A percentile compares a stretch with the other conserved stretches of the same genome.
These are phyloP conservation scores for Antennarius maculatus DNA, from an alignment of 2,797 vertebrate genomes.

Conservation along the genomic window DNA sequence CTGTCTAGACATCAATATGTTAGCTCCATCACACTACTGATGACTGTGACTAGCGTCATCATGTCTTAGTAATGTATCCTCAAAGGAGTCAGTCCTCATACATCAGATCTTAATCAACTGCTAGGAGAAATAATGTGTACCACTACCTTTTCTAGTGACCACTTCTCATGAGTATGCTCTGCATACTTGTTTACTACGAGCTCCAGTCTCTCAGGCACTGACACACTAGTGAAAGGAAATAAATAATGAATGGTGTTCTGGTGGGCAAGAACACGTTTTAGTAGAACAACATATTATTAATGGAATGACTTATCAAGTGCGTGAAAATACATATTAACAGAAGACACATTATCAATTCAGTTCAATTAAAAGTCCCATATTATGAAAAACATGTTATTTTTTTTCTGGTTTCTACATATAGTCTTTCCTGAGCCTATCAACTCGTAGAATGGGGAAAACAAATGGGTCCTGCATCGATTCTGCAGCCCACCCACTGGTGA, in stretches of 20 bases:
- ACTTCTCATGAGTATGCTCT: slow-evolving; percentile 95
- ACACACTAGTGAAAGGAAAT: slow-evolving; percentile 77
- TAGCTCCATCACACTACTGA: slow-evolving; percentile 14
- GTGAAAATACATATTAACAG: background rate
- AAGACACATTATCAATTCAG: background rate
- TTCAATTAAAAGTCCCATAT: background rate
- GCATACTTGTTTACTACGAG: slow-evolving; percentile 95
- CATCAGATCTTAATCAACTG: slow-evolving; percentile 6
- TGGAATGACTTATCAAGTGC: background rate
- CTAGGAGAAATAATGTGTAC: slow-evolving; percentile 10
- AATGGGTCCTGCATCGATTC: too few species aligned
- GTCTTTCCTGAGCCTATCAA: too few species aligned
- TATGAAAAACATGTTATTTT: too few species aligned
- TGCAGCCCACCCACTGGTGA: too few species aligned
- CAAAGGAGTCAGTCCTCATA: slow-evolving; percentile 9
- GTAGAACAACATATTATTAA: background rate
- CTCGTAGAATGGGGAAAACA: too few species aligned
- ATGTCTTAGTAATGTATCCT: slow-evolving; percentile 6
- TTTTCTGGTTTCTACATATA: too few species aligned
- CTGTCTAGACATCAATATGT: slow-evolving; percentile 18
- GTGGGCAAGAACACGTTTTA: background rate
- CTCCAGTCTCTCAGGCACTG: slow-evolving; percentile 90
- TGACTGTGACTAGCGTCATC: slow-evolving; percentile 5
- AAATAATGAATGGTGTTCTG: slow-evolving; percentile 15
- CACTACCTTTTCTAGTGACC: slow-evolving; percentile 96